Base-by-base conservation (phyloP, 2,888 invertebrate species). In the Tricholauxania praeusta region DNA sequence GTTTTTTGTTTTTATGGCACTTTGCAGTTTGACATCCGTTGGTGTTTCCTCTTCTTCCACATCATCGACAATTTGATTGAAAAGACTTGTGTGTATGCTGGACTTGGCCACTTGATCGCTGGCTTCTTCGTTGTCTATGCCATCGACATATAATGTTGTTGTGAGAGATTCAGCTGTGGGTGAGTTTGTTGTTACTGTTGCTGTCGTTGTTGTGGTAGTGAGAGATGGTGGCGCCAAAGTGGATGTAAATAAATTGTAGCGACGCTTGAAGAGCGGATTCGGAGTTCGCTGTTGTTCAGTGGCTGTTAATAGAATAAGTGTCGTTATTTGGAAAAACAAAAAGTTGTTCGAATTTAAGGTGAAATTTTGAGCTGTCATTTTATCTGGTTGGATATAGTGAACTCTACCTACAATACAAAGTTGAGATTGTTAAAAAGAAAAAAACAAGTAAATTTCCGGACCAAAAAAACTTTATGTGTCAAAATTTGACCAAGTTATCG, bases 221-320 rank as follows among this genome's bases (percentile, higher is more conserved):
- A 74, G 69, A n/a, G 73, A 67, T n/a, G 80, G 79, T 7, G 51
- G 60, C n/a, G 60, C 8, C 32, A 57, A 47, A 10, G 67, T 67
- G 63, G 74, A 85, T 72, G 78, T 85, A 80, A 75, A 81, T 28
- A 82, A 79, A 71, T 84, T 83, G 51, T 81, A 83, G 74, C 87
- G 84, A 1, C 88, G 87, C 69, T 89, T 89, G 75, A 88, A 89
- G 2, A 88, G 85, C 2, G 86, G 84, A 77, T 85, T 87, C 72
- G 82, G 83, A 15, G 85, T 85, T 71, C 80, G 88, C 80, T 75
- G 88, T 81, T 79, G 83, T 83, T 88, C 84, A 82, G 87, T 80
- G 82, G 74, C 83, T 85, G 62, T 53, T 67, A 74, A 51, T 64
- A 8, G 47, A 17, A 12, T 59, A 59, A n/a, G 14, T 28, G 32